These are phyloP conservation scores for Nomada ferruginata DNA, from an alignment of 2,888 invertebrate genomes.

Conservation along the genomic window DNA sequence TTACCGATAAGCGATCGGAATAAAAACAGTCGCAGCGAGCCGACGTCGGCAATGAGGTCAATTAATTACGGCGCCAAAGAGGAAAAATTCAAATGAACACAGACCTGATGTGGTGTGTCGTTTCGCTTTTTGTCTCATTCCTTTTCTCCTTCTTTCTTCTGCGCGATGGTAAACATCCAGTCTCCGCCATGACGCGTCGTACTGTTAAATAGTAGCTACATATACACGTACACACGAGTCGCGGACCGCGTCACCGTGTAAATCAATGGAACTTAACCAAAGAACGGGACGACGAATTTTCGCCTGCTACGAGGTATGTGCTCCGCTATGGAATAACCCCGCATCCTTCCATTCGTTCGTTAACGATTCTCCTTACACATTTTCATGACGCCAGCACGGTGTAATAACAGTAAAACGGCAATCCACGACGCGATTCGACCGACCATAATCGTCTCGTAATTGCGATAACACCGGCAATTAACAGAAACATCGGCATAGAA, in stretches of 20 bases:
- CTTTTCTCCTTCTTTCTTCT: not conserved
- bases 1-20: slow-evolving; percentile 48
- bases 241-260: not conserved
- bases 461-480: not conserved
- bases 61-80: slow-evolving; percentile 59
- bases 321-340: not conserved
- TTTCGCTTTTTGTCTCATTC: not conserved
- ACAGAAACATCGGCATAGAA: not conserved
- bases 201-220: too few species aligned
- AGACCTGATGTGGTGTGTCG: slow-evolving; percentile 11
- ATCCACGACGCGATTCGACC: not conserved
- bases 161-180: slow-evolving; percentile 36
- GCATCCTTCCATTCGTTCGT: not conserved
- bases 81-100: slow-evolving; percentile 52
- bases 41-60: slow-evolving; percentile 50
- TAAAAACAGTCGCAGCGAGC: slow-evolving; percentile 37
- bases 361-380: not conserved
- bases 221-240: not conserved
- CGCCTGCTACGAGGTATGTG: slow-evolving; percentile 7
- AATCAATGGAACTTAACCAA: not conserved
- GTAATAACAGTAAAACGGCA: not conserved
- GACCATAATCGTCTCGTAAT: not conserved
- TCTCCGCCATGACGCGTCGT: slow-evolving; percentile 17
- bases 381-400: not conserved
- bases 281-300: slow-evolving; percentile 25